Percentiles rank a stretch among this genome's conserved stretches.
Conservation (phyloP, 1,140 invertebrate genomes). For the Hylaeus volcanicus region DNA sequence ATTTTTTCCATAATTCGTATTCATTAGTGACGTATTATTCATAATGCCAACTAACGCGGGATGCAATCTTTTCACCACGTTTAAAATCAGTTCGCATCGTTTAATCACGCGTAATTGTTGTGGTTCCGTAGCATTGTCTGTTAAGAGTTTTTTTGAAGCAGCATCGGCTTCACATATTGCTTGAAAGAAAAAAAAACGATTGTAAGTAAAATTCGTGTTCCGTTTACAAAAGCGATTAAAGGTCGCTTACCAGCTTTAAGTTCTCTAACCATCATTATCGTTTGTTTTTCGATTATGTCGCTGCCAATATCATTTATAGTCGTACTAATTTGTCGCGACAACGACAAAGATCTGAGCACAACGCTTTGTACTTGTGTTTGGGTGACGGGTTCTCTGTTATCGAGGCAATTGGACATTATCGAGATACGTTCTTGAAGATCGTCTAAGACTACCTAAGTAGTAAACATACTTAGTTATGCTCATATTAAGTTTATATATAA, state of each 20-base stretch:
- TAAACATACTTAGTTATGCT: background rate
- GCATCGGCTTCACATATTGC: conserved; percentile 76
- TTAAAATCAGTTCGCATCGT: conserved; percentile 76
- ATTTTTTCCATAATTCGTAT: conserved; percentile 60
- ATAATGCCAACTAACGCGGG: conserved; percentile 72
- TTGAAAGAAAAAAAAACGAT: conserved; percentile 48
- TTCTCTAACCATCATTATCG: conserved; percentile 75
- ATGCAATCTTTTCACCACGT: conserved; percentile 75
- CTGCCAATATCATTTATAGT: conserved; percentile 75
- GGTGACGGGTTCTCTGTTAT: conserved; percentile 72
- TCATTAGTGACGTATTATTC: conserved; percentile 70
- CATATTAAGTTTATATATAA: background rate
- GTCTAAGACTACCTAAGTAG: conserved; percentile 72
- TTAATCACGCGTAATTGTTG: conserved; percentile 78
- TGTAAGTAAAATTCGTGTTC: background rate
- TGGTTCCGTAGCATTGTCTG: conserved; percentile 72
- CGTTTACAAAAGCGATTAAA: background rate
- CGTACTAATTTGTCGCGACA: conserved; percentile 72
- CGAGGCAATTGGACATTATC: conserved; percentile 71
- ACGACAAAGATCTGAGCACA: conserved; percentile 72
- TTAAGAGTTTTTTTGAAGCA: conserved; percentile 72
- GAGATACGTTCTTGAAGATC: conserved; percentile 72
- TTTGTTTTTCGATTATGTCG: conserved; percentile 75
- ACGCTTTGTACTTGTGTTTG: conserved; percentile 71
- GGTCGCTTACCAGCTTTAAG: conserved; percentile 74